phyloP scores from a whole-genome alignment of 2,113 vertebrate genomes.

The Psittacula cyanocephala region DNA sequence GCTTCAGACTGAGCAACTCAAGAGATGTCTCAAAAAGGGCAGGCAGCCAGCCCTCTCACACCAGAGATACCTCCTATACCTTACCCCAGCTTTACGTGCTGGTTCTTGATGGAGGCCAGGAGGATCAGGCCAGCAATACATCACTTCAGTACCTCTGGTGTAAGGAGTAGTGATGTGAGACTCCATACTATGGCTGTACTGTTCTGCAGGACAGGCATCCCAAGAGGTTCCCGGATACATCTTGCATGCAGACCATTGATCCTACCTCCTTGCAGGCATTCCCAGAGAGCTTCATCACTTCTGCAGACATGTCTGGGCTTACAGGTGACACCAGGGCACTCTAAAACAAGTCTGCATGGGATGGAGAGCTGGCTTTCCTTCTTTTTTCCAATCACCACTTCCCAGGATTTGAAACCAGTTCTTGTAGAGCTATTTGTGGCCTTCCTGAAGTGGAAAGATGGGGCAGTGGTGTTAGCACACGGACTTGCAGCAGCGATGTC shows the following conservation, averaged over 20 bases:
- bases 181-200: background rate
- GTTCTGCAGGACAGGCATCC: background rate
- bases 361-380: background rate
- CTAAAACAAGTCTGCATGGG: background rate
- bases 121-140: background rate
- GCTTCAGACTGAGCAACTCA: background rate
- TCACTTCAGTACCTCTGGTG: background rate
- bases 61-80: background rate
- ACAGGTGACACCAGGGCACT: background rate
- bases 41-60: background rate
- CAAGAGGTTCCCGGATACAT: fast-evolving
- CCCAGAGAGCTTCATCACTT: background rate
- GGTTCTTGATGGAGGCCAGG: background rate
- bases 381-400: background rate
- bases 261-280: background rate
- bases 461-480: background rate
- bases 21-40: background rate
- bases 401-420: background rate
- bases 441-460: background rate
- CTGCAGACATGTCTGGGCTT: background rate
- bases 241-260: background rate
- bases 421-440: background rate
- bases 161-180: background rate
- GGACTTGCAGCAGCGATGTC: background rate
- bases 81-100: background rate